Conservation (phyloP, 2,113 vertebrate species). For the Beaufortia kweichowensis region DNA sequence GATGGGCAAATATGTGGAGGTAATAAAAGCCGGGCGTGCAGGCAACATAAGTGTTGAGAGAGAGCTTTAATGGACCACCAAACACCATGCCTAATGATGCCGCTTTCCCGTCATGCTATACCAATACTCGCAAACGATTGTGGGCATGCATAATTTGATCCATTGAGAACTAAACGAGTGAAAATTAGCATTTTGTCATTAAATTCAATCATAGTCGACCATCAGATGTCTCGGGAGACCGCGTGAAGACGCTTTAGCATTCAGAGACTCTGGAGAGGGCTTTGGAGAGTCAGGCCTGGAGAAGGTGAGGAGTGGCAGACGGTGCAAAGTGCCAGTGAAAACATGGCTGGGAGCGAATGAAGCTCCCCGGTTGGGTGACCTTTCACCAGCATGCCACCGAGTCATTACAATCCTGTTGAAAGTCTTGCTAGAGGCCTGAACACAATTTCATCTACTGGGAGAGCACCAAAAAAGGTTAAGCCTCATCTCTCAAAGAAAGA, state of each 20-base stretch:
- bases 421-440: conserved; percentile 48
- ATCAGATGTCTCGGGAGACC: conserved; percentile 4
- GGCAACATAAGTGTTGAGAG: background rate
- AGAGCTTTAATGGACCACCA: conserved; percentile 39
- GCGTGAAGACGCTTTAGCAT: conserved; percentile 16
- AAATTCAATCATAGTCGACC: conserved; percentile 18
- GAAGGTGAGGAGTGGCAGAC: conserved; percentile 32
- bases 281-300: conserved; percentile 20
- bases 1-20: conserved; percentile 31
- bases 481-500: conserved; percentile 30
- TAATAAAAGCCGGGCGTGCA: conserved; percentile 13
- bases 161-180: conserved; percentile 24
- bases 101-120: conserved; percentile 19
- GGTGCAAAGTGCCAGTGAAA: conserved; percentile 34
- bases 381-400: conserved; percentile 40
- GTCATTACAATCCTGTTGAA: conserved; percentile 47
- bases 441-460: conserved; percentile 40
- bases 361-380: conserved; percentile 50
- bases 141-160: conserved; percentile 25
- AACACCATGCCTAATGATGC: conserved; percentile 37
- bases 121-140: conserved; percentile 30
- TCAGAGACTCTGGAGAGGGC: conserved; percentile 27
- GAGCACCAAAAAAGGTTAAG: conserved; percentile 48
- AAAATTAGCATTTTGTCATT: conserved; percentile 14
- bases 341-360: conserved; percentile 43